Conservation (phyloP, 2,113 vertebrate genomes). For the Macrotus californicus region DNA sequence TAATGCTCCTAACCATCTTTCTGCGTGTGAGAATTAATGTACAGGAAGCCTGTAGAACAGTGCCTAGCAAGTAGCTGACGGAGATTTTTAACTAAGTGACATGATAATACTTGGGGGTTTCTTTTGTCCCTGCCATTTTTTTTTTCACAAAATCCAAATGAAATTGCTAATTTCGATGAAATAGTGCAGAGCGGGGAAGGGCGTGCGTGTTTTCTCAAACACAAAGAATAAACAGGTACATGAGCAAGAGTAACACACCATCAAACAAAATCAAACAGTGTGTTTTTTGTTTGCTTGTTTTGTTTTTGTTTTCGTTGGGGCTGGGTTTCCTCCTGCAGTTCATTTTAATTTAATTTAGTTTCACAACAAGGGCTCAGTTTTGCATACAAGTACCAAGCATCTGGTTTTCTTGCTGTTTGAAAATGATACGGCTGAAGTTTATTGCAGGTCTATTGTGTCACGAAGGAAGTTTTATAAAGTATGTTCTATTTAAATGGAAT, state of each 20-base stretch:
- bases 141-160: conserved; percentile 62
- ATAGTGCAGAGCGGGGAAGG: background rate
- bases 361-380: conserved; percentile 59
- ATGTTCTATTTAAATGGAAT: conserved; percentile 36
- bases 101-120: conserved; percentile 66
- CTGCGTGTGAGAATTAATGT: background rate
- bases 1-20: background rate
- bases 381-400: conserved; percentile 63
- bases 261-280: background rate
- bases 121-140: background rate
- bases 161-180: conserved; percentile 32
- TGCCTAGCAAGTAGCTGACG: conserved; percentile 69
- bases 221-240: conserved; percentile 21
- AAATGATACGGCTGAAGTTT: conserved; percentile 63
- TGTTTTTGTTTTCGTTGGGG: conserved; percentile 50
- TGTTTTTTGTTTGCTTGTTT: conserved; percentile 27
- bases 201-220: background rate
- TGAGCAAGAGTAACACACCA: background rate
- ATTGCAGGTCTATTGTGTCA: conserved; percentile 62
- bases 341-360: conserved; percentile 57
- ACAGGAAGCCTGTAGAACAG: conserved; percentile 45
- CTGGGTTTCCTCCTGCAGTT: conserved; percentile 45
- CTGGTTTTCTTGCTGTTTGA: conserved; percentile 69
- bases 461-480: conserved; percentile 66
- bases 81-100: conserved; percentile 73